Percentiles rank a stretch among this genome's conserved stretches.
These are phyloP conservation scores for Buteo buteo DNA, from an alignment of 2,113 vertebrate genomes.

Conservation along the genomic window DNA sequence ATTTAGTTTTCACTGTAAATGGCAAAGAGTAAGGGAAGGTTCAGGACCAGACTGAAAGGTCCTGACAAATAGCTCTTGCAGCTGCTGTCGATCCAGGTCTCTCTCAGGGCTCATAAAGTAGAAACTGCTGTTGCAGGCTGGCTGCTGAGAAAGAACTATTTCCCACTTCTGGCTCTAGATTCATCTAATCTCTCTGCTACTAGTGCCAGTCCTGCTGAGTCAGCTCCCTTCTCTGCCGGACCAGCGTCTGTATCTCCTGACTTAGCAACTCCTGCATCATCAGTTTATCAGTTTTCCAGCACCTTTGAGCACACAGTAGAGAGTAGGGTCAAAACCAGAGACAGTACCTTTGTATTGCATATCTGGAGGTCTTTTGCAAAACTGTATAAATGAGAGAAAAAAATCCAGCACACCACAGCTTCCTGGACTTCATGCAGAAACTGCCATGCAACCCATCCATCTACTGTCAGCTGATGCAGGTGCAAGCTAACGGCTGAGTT, in stretches of 20 bases:
- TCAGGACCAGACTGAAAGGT: fast-evolving
- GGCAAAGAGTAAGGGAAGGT: neutral
- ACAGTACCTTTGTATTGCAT: neutral
- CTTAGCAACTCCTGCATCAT: neutral
- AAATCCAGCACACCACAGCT: neutral
- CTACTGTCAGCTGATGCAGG: neutral
- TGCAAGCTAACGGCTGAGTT: neutral
- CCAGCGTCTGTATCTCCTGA: neutral
- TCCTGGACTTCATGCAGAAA: neutral
- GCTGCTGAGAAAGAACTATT: neutral
- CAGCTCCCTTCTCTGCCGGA: neutral
- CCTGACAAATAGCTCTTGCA: neutral
- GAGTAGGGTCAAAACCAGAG: neutral
- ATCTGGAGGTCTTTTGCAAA: neutral
- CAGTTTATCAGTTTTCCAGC: neutral
- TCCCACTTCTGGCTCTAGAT: neutral
- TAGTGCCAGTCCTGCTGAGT: neutral
- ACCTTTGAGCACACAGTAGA: neutral
- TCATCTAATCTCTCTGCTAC: neutral
- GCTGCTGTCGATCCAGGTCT: neutral
- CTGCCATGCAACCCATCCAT: neutral
- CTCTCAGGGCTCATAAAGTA: neutral
- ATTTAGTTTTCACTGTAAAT: neutral
- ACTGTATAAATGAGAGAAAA: neutral
- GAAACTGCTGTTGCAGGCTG: neutral